Evolutionary conservation across 1,140 invertebrate genomes (phyloP).

Genomic region (Alviniconcha marisindica): DNA sequence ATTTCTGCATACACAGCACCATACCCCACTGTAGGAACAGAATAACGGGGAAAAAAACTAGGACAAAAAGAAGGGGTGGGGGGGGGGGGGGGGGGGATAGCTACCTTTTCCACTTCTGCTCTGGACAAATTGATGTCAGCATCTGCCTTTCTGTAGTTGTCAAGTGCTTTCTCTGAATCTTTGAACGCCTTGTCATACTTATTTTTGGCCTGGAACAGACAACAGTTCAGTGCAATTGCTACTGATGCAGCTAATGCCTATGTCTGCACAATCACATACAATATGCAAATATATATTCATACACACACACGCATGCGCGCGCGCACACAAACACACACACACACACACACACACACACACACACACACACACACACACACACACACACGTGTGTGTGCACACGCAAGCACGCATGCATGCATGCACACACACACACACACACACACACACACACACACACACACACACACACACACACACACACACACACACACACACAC

Average conservation of each 20-base stretch:
- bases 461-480: not conserved
- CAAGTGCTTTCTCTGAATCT: constrained; percentile 93
- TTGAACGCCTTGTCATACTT: constrained; percentile 95
- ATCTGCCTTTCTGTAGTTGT: constrained; percentile 95
- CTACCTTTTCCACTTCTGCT: constrained; percentile 92
- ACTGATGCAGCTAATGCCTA: too few relatives aligned
- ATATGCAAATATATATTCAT: too few relatives aligned
- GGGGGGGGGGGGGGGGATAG: too few relatives aligned
- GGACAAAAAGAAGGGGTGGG: too few relatives aligned
- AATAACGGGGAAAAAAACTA: not conserved
- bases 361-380: too few relatives aligned
- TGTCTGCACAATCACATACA: too few relatives aligned
- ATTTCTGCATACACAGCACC: too few relatives aligned
- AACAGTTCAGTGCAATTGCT: too few relatives aligned
- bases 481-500: constrained; percentile 20
- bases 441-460: not conserved
- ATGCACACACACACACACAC: not conserved
- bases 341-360: not conserved
- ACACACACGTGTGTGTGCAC: too few relatives aligned
- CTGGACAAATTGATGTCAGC: constrained; percentile 95
- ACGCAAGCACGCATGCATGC: not conserved
- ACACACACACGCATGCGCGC: too few relatives aligned
- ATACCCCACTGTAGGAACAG: too few relatives aligned
- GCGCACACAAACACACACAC: not conserved
- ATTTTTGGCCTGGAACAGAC: constrained; percentile 82